A percentile compares a stretch with the other conserved stretches of the same genome.
phyloP scores from a whole-genome alignment of 2,797 vertebrate genomes.

The Aldrovandia affinis region DNA sequence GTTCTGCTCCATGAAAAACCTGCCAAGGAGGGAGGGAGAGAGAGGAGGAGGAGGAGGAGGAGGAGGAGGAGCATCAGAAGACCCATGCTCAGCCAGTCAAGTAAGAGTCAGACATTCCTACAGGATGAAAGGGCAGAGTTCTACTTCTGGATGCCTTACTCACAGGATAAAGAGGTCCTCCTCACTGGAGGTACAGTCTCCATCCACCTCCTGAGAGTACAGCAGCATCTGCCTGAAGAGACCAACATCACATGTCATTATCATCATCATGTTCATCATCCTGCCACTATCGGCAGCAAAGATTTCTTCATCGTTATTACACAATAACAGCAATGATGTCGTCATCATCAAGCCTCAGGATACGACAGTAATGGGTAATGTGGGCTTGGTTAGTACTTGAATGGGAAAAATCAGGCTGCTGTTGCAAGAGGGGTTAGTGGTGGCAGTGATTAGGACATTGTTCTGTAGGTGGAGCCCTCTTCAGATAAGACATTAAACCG shows the following conservation, averaged over 20 bases:
- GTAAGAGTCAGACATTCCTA: background rate
- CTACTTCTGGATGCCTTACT: conserved; percentile 72
- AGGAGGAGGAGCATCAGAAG: background rate
- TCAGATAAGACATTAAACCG: background rate
- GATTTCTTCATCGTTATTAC: background rate
- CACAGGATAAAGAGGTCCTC: conserved; percentile 98
- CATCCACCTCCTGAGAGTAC: conserved; percentile 94
- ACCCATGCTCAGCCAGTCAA: too few relatives aligned
- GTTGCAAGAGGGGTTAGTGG: background rate
- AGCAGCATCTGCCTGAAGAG: conserved; percentile 88
- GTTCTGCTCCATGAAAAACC: conserved; percentile 98
- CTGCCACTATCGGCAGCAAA: background rate
- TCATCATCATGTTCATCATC: conserved; percentile 20
- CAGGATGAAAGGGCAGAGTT: background rate
- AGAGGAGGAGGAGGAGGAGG: conserved; percentile 5
- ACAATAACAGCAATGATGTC: background rate
- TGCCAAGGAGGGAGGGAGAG: conserved; percentile 44
- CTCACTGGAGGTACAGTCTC: conserved; percentile 89
- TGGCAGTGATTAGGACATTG: background rate
- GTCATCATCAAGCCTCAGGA: background rate
- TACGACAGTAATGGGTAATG: too few relatives aligned
- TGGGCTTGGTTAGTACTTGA: too few relatives aligned
- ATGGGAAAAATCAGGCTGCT: background rate
- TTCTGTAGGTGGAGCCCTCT: background rate
- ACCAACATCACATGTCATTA: conserved; percentile 20